phyloP scores from a whole-genome alignment of 1,140 invertebrate genomes.

The Hestina assimilis region DNA sequence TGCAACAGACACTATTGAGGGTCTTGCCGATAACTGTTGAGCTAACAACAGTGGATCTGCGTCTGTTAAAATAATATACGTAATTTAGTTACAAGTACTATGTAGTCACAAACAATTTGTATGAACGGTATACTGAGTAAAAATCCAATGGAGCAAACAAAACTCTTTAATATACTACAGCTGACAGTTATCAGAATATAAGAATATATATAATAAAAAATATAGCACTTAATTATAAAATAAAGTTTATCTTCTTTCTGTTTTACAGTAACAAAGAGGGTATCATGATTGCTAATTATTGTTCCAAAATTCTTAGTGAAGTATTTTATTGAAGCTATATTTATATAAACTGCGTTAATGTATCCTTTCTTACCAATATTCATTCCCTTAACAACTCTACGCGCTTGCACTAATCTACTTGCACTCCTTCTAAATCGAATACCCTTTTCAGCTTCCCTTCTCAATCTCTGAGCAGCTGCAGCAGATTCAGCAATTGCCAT shows the following conservation, averaged over 20 bases:
- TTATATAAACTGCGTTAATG: too few relatives aligned
- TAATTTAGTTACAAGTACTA: not conserved
- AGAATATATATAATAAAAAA: too few relatives aligned
- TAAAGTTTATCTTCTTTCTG: too few relatives aligned
- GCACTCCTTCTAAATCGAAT: slow-evolving; percentile 70
- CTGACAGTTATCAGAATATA: too few relatives aligned
- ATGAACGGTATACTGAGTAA: too few relatives aligned
- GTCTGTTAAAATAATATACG: slow-evolving; percentile 38
- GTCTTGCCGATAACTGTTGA: slow-evolving; percentile 65
- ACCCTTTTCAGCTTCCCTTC: slow-evolving; percentile 69
- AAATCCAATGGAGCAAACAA: too few relatives aligned
- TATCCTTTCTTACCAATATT: slow-evolving; percentile 55
- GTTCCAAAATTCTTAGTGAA: too few relatives aligned
- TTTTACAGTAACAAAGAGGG: too few relatives aligned
- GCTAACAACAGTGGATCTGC: slow-evolving; percentile 64
- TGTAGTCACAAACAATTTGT: not conserved
- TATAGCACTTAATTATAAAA: too few relatives aligned
- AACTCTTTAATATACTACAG: too few relatives aligned
- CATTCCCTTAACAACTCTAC: slow-evolving; percentile 68
- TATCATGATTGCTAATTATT: too few relatives aligned
- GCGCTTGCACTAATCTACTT: slow-evolving; percentile 62
- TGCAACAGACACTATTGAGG: slow-evolving; percentile 68
- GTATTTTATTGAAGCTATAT: too few relatives aligned
- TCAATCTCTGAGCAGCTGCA: slow-evolving; percentile 59
- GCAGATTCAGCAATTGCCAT: slow-evolving; percentile 69